These are phyloP conservation scores for Chrysolina oricalcia DNA, from an alignment of 2,888 invertebrate species.

Conservation along the genomic window DNA sequence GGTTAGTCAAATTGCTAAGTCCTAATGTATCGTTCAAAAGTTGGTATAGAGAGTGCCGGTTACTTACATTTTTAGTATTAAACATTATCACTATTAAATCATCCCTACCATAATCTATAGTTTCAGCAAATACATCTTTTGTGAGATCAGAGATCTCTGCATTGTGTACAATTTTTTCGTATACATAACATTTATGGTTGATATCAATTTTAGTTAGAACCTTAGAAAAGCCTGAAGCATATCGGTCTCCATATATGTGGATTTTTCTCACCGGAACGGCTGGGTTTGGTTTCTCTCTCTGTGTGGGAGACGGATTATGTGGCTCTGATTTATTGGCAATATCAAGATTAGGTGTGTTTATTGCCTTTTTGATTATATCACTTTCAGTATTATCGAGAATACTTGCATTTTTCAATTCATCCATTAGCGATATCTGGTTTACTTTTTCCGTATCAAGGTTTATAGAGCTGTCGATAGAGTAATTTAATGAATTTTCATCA, in stretches of 20 bases:
- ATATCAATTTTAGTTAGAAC: background rate
- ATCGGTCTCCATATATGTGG: slow-evolving; percentile 3
- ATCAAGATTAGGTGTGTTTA: background rate
- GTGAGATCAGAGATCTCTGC: slow-evolving; percentile 17
- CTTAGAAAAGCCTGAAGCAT: slow-evolving; percentile 12
- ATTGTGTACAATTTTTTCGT: slow-evolving; percentile 9
- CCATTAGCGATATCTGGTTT: background rate
- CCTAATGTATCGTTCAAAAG: slow-evolving; percentile 21
- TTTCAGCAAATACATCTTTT: slow-evolving; percentile 21
- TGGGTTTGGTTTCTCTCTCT: background rate
- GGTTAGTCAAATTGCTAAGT: slow-evolving; percentile 22
- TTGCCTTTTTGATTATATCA: no score
- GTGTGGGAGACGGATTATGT: background rate
- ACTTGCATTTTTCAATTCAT: background rate
- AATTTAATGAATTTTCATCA: slow-evolving; percentile 12
- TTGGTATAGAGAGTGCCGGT: background rate
- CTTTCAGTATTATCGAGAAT: no score
- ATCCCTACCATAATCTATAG: slow-evolving; percentile 25
- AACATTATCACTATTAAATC: slow-evolving; percentile 23
- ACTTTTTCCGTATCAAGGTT: background rate
- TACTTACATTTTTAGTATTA: slow-evolving; percentile 25
- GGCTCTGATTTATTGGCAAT: background rate
- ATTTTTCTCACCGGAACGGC: background rate
- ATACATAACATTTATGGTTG: background rate
- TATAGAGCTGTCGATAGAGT: background rate